phyloP scores from a whole-genome alignment of 2,113 vertebrate species.

The Calidris pugnax region DNA sequence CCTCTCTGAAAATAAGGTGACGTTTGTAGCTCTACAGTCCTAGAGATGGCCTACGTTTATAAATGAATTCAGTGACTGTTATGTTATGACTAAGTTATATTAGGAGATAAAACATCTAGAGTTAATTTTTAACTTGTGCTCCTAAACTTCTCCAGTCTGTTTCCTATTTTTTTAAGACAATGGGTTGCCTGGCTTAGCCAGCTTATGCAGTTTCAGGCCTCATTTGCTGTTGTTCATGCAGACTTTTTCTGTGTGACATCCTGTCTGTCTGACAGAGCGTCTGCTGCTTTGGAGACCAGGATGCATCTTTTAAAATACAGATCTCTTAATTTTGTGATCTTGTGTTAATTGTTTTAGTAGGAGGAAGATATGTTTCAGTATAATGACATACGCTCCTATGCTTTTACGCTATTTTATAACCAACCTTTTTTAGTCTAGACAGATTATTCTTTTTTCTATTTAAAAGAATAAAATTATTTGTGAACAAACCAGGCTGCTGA shows the following conservation, averaged over 20 bases:
- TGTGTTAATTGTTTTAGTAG: constrained; percentile 31
- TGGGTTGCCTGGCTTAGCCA: constrained; percentile 46
- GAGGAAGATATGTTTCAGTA: not conserved
- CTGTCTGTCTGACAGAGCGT: not conserved
- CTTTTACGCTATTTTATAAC: constrained; percentile 52
- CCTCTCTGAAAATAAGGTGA: not conserved
- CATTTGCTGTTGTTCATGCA: not conserved
- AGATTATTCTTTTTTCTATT: constrained; percentile 52
- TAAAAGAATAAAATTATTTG: not conserved
- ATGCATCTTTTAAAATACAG: constrained; percentile 1
- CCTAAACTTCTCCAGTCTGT: not conserved
- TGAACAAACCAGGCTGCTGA: constrained; percentile 50
- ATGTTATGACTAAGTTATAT: not conserved
- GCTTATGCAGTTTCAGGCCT: not conserved
- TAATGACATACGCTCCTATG: constrained; percentile 5
- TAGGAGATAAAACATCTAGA: not conserved
- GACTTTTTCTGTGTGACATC: not conserved
- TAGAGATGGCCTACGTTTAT: not conserved
- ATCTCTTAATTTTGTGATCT: not conserved
- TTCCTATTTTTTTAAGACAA: not conserved
- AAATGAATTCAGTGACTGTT: not conserved
- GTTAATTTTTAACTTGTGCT: not conserved
- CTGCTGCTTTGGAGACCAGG: not conserved
- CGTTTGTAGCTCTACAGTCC: not conserved
- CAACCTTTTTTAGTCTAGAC: constrained; percentile 57